Percentiles rank a stretch among this genome's conserved stretches.
Evolutionary conservation across 92 coral and sea anemone species (phyloP).

Genomic region (Desmophyllum pertusum): DNA sequence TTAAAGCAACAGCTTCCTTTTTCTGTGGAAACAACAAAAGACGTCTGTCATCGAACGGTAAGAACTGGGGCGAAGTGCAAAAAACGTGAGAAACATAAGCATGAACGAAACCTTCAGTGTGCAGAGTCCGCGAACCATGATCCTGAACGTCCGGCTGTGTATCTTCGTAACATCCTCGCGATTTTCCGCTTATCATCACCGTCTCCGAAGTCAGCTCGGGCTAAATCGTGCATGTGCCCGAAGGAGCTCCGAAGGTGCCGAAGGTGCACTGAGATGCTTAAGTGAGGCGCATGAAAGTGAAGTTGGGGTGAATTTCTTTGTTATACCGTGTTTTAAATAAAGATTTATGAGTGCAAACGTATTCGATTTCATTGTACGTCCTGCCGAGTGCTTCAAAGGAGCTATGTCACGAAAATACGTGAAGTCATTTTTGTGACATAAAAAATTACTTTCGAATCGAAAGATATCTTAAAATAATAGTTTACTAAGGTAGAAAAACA

Average conservation of each 20-base stretch:
- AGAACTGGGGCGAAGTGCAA: slow-evolving; percentile 1
- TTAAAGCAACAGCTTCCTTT: slow-evolving; percentile 8
- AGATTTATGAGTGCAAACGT: too few relatives aligned
- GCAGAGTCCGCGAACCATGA: background rate
- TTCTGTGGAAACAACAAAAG: slow-evolving; percentile 3
- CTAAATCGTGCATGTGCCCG: too few relatives aligned
- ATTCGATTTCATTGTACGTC: background rate
- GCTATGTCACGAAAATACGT: background rate
- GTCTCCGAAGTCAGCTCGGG: background rate
- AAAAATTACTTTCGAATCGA: background rate
- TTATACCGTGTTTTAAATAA: too few relatives aligned
- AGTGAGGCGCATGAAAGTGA: background rate
- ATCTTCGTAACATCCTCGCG: background rate
- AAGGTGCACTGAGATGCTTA: background rate
- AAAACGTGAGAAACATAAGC: background rate
- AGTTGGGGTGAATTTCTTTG: too few relatives aligned
- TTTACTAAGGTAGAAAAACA: background rate
- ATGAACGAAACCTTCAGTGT: slow-evolving; percentile 9
- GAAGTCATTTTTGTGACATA: background rate
- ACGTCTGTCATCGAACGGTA: background rate
- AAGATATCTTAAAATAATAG: background rate
- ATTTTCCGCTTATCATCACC: background rate
- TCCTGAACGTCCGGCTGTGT: background rate
- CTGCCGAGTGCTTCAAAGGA: background rate
- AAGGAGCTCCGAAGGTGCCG: too few relatives aligned